These are phyloP conservation scores for Sebastes kiyomatsui DNA, from an alignment of 2,797 vertebrate genomes.

Conservation along the genomic window DNA sequence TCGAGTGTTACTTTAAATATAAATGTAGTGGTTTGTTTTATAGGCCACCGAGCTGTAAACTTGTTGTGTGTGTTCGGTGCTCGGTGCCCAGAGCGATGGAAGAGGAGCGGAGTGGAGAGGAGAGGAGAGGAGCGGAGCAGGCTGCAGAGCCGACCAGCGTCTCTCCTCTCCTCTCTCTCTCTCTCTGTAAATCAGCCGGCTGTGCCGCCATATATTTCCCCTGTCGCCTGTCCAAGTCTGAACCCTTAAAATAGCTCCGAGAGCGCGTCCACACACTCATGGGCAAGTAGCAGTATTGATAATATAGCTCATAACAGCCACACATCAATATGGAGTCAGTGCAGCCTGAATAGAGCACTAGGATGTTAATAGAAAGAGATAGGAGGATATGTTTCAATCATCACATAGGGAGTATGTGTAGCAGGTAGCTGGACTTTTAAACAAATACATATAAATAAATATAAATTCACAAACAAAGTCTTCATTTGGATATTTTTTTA, in stretches of 20 bases:
- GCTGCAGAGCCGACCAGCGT: conserved; percentile 47
- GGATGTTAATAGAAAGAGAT: conserved; percentile 8
- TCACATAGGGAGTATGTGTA: background rate
- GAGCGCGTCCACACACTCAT: conserved; percentile 42
- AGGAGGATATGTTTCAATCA: background rate
- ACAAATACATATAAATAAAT: background rate
- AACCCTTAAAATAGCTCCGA: conserved; percentile 71
- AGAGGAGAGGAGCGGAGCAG: background rate
- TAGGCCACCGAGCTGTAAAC: conserved; percentile 51
- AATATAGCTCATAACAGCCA: conserved; percentile 45
- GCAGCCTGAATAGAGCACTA: conserved; percentile 1
- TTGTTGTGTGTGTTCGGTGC: conserved; percentile 47
- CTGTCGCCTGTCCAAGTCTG: conserved; percentile 65
- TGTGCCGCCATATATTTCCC: conserved; percentile 66
- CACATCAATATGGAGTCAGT: conserved; percentile 41
- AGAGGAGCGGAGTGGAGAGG: background rate
- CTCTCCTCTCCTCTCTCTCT: conserved; percentile 38
- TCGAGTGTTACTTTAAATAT: conserved; percentile 22
- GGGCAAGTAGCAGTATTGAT: conserved; percentile 50
- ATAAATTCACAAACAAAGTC: background rate
- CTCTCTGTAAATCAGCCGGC: conserved; percentile 58
- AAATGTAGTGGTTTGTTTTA: conserved; percentile 24
- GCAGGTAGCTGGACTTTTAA: background rate
- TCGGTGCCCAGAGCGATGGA: conserved; percentile 44
- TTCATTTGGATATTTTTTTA: conserved; percentile 17